phyloP scores from a whole-genome alignment of 2,888 invertebrate species.

The Fragum sueziense region DNA sequence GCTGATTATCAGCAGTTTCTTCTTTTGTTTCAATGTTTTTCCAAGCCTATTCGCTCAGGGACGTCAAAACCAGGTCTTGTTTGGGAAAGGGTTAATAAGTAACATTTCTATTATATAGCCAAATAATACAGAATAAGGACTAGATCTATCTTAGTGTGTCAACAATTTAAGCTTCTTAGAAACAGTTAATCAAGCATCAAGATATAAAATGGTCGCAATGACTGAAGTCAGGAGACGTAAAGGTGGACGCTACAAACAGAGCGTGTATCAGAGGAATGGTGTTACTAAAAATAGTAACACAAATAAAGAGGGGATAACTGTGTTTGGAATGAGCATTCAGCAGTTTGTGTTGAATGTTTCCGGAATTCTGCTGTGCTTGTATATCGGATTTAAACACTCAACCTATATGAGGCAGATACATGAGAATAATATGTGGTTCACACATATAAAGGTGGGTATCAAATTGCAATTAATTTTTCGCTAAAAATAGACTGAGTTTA shows the following conservation, averaged over 20 bases:
- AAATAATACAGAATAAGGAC: background rate
- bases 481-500: too few relatives aligned
- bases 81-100: too few relatives aligned
- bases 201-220: constrained; percentile 44
- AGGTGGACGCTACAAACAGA: constrained; percentile 53
- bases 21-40: too few relatives aligned
- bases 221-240: constrained; percentile 64
- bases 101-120: background rate
- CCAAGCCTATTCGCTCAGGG: too few relatives aligned
- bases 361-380: constrained; percentile 62
- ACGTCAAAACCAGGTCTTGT: too few relatives aligned
- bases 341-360: constrained; percentile 58
- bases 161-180: too few relatives aligned
- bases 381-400: constrained; percentile 70
- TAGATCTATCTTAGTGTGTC: too few relatives aligned
- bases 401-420: constrained; percentile 80
- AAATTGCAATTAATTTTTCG: too few relatives aligned
- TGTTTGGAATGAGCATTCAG: constrained; percentile 63
- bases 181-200: too few relatives aligned
- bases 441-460: constrained; percentile 81
- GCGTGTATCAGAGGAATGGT: constrained; percentile 60
- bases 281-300: constrained; percentile 46
- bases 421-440: constrained; percentile 83
- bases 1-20: too few relatives aligned
- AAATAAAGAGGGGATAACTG: constrained; percentile 48